Percentiles rank a stretch among this genome's conserved stretches.
Conservation (phyloP, 2,888 invertebrate genomes). For the Polymixis flavicincta region DNA sequence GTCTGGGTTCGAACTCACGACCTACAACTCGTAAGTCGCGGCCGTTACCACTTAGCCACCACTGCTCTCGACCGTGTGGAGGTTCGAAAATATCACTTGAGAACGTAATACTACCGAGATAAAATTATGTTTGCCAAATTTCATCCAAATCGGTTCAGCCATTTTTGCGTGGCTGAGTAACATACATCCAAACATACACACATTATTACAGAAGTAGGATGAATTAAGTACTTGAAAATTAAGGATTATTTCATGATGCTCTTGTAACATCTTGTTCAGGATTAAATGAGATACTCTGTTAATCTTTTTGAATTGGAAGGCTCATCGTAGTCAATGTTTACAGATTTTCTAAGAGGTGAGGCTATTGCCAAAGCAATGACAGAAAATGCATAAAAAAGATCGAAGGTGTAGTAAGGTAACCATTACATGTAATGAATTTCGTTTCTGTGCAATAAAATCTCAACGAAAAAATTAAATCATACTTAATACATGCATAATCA, state of each 20-base stretch:
- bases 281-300: not conserved
- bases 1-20: no score
- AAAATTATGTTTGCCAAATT: no score
- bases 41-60: no score
- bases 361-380: not conserved
- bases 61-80: no score
- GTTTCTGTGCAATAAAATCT: not conserved
- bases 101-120: no score
- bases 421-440: not conserved
- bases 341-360: not conserved
- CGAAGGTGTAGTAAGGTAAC: not conserved
- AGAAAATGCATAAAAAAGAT: not conserved
- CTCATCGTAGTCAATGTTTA: not conserved
- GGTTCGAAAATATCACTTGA: no score
- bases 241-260: not conserved
- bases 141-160: no score
- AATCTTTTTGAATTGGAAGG: not conserved
- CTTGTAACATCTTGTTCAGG: not conserved
- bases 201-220: no score
- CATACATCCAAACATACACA: no score
- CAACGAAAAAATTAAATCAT: constrained; percentile 4
- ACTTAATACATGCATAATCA: no score
- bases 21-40: no score
- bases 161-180: not conserved
- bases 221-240: not conserved